Base-by-base conservation (phyloP, 1,140 invertebrate genomes). In the Drosophila santomea region DNA sequence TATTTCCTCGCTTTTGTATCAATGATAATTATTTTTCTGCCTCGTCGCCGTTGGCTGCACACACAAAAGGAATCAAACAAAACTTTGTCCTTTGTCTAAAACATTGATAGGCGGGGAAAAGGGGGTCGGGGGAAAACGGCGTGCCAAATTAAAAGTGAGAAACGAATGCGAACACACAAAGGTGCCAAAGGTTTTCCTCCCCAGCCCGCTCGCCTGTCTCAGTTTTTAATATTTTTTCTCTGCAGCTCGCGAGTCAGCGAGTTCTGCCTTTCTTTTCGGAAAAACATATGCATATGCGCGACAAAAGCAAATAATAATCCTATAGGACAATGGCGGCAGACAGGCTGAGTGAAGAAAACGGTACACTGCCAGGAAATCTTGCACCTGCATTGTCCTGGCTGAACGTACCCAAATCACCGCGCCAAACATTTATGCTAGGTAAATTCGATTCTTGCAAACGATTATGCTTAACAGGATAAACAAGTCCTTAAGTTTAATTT, bases 61-160 rank as follows among this genome's bases (percentile, higher is more conserved):
- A 89, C 72, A 89, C 84, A 89, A 89, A 89, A 89, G 84, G 80
- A 89, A 89, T 89, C 84, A 89, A 89, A 89, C 84, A 89, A 89
- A 89, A 89, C 84, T 89, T 89, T 89, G 80, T 74, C 64, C 84
- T 89, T 89, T 89, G 84, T 89, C 85, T 72, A 61, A 45, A 58
- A 45, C 80, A 79, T 69, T 56, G 61, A 43, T 59, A 45, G 6
- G 39, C 15, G 23, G 43, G 11, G 36, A 38, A 0, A 11, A 3
- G 20, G 17, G 17, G 17, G 17, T 17, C 1, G 17, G 28, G 58
- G 58, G 64, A 59, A 67, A 59, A 67, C 63, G 45, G 32, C 15
- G 78, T 76, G 79, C 84, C 82, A 85, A 85, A 85, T 85, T 85
- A 85, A 85, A 85, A 85, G 74, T 68, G 83, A 86, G 74, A 86